phyloP scores from a whole-genome alignment of 1,140 invertebrate genomes.

The Drosophila kepulauana region DNA sequence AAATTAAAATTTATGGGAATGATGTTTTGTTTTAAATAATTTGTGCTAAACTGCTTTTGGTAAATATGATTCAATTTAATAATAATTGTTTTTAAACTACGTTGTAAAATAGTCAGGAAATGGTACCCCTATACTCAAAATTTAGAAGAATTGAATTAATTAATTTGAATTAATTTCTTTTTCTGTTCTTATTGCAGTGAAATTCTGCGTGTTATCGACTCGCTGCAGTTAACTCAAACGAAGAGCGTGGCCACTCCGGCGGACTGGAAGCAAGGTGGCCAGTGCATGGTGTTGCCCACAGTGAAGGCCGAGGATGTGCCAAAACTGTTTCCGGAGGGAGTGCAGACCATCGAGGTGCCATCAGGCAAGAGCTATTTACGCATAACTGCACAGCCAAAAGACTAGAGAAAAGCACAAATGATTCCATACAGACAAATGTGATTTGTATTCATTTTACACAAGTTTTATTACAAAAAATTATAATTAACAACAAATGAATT shows the following conservation, averaged over 20 bases:
- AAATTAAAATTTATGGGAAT: no score
- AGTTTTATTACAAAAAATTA: conserved; percentile 71
- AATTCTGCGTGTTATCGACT: conserved; percentile 96
- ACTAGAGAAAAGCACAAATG: conserved; percentile 5
- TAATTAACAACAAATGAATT: conserved; percentile 68
- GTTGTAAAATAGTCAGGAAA: no score
- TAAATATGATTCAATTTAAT: no score
- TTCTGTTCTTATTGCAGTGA: conserved; percentile 89
- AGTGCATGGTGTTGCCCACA: conserved; percentile 94
- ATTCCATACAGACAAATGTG: conserved; percentile 21
- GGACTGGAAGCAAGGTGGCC: conserved; percentile 94
- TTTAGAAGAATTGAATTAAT: not conserved
- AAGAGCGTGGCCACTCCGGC: conserved; percentile 97
- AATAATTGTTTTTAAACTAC: no score
- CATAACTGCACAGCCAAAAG: conserved; percentile 86
- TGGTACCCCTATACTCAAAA: no score
- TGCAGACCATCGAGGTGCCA: conserved; percentile 89
- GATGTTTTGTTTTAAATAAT: no score
- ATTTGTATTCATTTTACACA: conserved; percentile 48
- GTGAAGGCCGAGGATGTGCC: conserved; percentile 89
- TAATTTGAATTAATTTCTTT: no score
- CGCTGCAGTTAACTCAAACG: conserved; percentile 94
- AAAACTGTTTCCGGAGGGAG: conserved; percentile 89
- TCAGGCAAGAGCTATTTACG: conserved; percentile 93
- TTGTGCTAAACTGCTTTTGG: no score